A percentile compares a stretch with the other conserved stretches of the same genome.
Conservation (phyloP, 2,888 invertebrate genomes). For the Hermaeophaga mercurialis region DNA sequence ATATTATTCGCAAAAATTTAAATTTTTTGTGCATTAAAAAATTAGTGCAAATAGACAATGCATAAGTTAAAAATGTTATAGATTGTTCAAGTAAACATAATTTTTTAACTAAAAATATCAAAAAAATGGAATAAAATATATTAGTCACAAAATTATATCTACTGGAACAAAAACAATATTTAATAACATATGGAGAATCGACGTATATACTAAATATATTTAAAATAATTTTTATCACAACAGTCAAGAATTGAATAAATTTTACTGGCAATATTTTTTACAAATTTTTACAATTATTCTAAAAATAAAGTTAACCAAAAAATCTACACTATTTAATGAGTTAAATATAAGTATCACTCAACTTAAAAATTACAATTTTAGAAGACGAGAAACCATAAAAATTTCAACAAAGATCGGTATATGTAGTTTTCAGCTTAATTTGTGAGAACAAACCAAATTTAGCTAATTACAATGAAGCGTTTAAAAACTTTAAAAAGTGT, state of each 20-base stretch:
- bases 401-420: too few relatives aligned
- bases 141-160: neutral
- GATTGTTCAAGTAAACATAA: neutral
- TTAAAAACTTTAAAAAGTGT: too few relatives aligned
- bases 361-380: too few relatives aligned
- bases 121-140: neutral
- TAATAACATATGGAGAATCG: neutral
- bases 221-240: slow-evolving; percentile 4
- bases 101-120: neutral
- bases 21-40: slow-evolving; percentile 12
- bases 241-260: neutral
- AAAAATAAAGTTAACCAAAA: too few relatives aligned
- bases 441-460: too few relatives aligned
- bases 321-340: too few relatives aligned
- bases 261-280: slow-evolving; percentile 10
- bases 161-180: neutral
- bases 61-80: slow-evolving; percentile 1
- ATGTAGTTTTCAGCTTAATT: too few relatives aligned
- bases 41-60: slow-evolving; percentile 14
- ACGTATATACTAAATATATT: neutral
- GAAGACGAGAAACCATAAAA: too few relatives aligned
- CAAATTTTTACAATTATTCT: too few relatives aligned
- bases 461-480: too few relatives aligned
- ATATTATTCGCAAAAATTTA: slow-evolving; percentile 4
- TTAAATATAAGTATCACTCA: too few relatives aligned